These are phyloP conservation scores for Charadrius vociferus DNA, from an alignment of 2,113 vertebrate species.

Conservation along the genomic window DNA sequence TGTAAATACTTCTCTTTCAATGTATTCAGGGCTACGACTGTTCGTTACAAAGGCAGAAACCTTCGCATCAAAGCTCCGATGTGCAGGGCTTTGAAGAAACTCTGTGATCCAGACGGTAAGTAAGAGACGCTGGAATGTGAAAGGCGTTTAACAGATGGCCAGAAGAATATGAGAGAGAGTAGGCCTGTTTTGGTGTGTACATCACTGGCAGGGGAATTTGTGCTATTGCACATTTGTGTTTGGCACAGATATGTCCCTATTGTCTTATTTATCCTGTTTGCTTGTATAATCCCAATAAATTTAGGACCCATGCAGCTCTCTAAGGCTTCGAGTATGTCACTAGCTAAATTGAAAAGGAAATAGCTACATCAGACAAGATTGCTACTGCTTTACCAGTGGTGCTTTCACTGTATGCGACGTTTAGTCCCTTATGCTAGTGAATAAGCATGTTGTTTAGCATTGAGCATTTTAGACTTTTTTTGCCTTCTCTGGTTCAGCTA, in stretches of 20 bases:
- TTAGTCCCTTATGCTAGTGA: not conserved
- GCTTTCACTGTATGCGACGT: not conserved
- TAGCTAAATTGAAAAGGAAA: not conserved
- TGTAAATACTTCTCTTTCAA: not conserved
- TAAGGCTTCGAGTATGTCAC: not conserved
- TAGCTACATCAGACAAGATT: not conserved
- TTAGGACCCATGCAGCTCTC: not conserved
- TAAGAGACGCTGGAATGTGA: not conserved
- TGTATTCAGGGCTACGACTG: slow-evolving; percentile 88
- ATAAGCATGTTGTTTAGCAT: not conserved
- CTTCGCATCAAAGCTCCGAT: slow-evolving; percentile 96
- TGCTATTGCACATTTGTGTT: not conserved
- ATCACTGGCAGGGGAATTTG: not conserved
- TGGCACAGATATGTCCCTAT: not conserved
- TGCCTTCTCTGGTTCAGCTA: not conserved
- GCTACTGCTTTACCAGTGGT: not conserved
- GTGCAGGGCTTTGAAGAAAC: slow-evolving; percentile 96
- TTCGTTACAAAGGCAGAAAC: slow-evolving; percentile 97
- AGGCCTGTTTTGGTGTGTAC: not conserved
- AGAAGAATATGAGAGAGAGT: not conserved
- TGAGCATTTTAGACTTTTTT: not conserved
- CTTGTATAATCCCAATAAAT: not conserved
- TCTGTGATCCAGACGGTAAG: slow-evolving; percentile 96
- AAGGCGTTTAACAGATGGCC: not conserved
- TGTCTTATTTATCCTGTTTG: not conserved